A percentile compares a stretch with the other conserved stretches of the same genome.
phyloP scores from a whole-genome alignment of 2,797 vertebrate species.

The Eidolon dupreanum region DNA sequence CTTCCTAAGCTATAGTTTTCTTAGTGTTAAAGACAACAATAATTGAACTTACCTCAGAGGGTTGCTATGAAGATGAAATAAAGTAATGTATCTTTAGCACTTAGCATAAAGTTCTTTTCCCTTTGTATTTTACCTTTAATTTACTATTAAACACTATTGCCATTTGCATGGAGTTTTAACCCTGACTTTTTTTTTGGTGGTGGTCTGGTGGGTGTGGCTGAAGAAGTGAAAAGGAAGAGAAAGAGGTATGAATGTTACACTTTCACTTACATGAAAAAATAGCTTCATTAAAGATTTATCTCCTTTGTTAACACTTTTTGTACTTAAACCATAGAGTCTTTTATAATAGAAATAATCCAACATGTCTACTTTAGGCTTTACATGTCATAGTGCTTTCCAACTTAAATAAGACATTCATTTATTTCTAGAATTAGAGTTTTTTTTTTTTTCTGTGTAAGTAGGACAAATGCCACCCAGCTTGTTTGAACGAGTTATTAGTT shows the following conservation, averaged over 20 bases:
- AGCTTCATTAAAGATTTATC: conserved; percentile 27
- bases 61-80: neutral
- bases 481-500: conserved; percentile 64
- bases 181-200: neutral
- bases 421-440: conserved; percentile 60
- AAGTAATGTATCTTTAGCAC: neutral
- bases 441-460: conserved; percentile 63
- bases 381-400: conserved; percentile 53
- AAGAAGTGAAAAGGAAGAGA: neutral
- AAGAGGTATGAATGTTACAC: neutral
- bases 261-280: neutral
- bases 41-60: neutral
- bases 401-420: conserved; percentile 29
- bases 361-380: conserved; percentile 31
- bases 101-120: neutral
- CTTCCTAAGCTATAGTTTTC: neutral
- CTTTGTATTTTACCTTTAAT: neutral
- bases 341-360: conserved; percentile 32
- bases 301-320: conserved; percentile 23
- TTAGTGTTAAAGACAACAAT: neutral
- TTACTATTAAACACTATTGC: neutral
- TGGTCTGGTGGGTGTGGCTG: neutral
- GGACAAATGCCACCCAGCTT: conserved; percentile 72
- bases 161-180: neutral
- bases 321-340: conserved; percentile 52